Conservation (phyloP, 2,113 vertebrate species). For the Chloroceryle aenea region DNA sequence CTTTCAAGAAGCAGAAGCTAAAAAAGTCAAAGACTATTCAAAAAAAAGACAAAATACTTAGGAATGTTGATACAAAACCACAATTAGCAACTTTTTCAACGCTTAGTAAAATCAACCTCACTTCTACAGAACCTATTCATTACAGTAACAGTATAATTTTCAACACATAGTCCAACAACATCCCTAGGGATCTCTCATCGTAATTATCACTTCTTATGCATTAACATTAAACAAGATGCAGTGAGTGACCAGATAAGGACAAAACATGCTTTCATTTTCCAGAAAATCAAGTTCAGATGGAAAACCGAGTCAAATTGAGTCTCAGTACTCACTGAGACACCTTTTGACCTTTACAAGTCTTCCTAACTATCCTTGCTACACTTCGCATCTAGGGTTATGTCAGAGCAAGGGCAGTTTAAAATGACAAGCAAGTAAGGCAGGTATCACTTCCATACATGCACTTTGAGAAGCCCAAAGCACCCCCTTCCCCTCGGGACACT, state of each 20-base stretch:
- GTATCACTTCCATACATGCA: neutral
- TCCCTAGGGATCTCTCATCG: neutral
- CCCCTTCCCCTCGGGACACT: neutral
- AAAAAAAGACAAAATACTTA: neutral
- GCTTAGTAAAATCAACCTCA: neutral
- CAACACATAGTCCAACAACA: neutral
- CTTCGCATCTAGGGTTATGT: rapidly evolving
- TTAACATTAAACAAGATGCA: neutral
- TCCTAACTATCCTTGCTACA: neutral
- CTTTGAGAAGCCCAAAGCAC: rapidly evolving
- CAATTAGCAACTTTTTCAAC: neutral
- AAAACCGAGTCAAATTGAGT: neutral
- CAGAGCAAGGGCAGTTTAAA: neutral
- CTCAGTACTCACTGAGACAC: neutral
- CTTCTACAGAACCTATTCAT: neutral
- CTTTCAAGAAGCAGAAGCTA: neutral
- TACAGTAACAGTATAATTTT: neutral
- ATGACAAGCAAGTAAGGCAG: rapidly evolving
- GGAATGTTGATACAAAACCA: neutral
- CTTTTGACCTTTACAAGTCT: neutral
- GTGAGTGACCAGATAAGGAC: neutral
- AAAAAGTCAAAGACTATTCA: neutral
- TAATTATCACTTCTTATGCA: neutral
- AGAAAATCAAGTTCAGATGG: neutral
- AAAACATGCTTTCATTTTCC: neutral